Percentiles rank a stretch among this genome's conserved stretches.
These are phyloP conservation scores for Hyposoter didymator DNA, from an alignment of 2,888 invertebrate genomes.

Conservation along the genomic window DNA sequence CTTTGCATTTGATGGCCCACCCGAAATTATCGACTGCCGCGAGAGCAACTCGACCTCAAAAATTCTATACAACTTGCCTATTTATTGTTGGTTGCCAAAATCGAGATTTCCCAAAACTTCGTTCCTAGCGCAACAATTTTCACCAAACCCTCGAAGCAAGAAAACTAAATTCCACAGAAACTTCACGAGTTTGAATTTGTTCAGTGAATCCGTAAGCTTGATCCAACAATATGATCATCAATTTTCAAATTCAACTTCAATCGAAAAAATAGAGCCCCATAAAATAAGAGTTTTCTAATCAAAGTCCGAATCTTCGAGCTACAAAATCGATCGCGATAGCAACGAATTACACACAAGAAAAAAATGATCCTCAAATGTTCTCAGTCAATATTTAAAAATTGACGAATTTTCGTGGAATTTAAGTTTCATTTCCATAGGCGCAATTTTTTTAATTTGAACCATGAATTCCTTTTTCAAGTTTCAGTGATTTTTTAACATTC, in stretches of 20 bases:
- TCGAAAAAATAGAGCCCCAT: constrained; percentile 36
- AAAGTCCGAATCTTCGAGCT: constrained; percentile 68
- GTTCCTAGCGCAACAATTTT: background rate
- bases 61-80: background rate
- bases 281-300: constrained; percentile 72
- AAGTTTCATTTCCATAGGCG: too few species aligned
- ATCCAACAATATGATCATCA: constrained; percentile 40
- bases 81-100: background rate
- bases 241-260: constrained; percentile 51
- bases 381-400: too few species aligned
- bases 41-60: background rate
- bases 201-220: background rate
- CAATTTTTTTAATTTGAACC: too few species aligned
- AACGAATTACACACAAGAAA: constrained; percentile 4
- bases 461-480: too few species aligned
- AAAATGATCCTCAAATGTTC: too few species aligned
- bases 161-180: background rate
- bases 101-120: background rate
- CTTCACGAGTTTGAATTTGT: constrained; percentile 1
- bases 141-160: background rate
- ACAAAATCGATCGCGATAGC: constrained; percentile 31
- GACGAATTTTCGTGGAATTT: too few species aligned
- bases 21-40: background rate
- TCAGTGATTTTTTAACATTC: too few species aligned
- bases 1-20: background rate